A percentile compares a stretch with the other conserved stretches of the same genome.
phyloP scores from a whole-genome alignment of 2,888 invertebrate species.

The Drosophila trichaetosa region DNA sequence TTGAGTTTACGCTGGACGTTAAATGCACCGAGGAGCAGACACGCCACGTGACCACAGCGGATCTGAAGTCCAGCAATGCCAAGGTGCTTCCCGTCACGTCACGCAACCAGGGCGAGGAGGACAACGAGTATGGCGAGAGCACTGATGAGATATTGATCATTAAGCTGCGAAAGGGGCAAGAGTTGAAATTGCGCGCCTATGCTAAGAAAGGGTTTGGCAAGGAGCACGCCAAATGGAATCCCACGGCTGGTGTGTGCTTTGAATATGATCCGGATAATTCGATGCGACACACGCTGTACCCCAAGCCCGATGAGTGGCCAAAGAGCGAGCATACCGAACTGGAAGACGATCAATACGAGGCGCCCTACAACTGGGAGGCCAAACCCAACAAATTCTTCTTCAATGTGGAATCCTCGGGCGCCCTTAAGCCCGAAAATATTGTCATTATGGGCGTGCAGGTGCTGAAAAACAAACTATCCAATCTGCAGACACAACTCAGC shows the following conservation, averaged over 20 bases:
- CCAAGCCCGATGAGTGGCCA: conserved; percentile 99
- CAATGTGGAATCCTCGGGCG: conserved; percentile 98
- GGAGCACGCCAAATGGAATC: conserved; percentile 99
- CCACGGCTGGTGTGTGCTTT: conserved; percentile 98
- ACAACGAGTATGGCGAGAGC: conserved; percentile 95
- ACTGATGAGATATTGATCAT: conserved; percentile 93
- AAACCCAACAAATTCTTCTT: conserved; percentile 99
- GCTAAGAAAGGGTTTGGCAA: conserved; percentile 96
- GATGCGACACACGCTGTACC: conserved; percentile 97
- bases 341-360: conserved; percentile 96
- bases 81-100: conserved; percentile 97
- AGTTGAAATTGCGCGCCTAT: conserved; percentile 96
- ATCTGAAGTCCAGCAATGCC: conserved; percentile 95
- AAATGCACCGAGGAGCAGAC: conserved; percentile 98
- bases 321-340: conserved; percentile 98
- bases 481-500: conserved; percentile 96
- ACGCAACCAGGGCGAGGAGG: conserved; percentile 95
- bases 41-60: conserved; percentile 97
- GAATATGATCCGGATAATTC: conserved; percentile 99
- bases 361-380: conserved; percentile 96
- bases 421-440: conserved; percentile 97
- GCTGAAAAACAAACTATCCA: conserved; percentile 97
- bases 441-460: conserved; percentile 97
- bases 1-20: conserved; percentile 98
- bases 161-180: conserved; percentile 93